Evolutionary conservation across 2,888 invertebrate species (phyloP).

Genomic region (Anaspis maculata): DNA sequence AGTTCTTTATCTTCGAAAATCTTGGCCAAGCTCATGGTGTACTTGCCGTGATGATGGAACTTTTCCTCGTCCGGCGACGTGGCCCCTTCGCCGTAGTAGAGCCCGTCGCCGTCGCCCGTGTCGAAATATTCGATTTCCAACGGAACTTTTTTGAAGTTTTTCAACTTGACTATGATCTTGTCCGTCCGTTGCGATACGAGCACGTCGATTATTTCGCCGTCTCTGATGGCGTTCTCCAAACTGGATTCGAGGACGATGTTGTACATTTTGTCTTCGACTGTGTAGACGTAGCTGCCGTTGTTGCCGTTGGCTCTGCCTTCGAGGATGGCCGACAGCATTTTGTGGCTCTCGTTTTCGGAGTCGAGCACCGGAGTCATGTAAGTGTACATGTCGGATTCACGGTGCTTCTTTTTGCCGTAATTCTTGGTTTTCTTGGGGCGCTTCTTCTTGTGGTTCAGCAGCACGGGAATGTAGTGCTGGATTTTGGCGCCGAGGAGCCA

Average conservation of each 20-base stretch:
- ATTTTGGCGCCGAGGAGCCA: slow-evolving; percentile 64
- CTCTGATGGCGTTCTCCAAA: slow-evolving; percentile 66
- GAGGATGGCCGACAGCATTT: slow-evolving; percentile 53
- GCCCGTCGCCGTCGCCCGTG: slow-evolving; percentile 29
- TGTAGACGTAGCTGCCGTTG: slow-evolving; percentile 60
- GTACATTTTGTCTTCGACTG: slow-evolving; percentile 64
- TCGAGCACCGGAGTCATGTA: slow-evolving; percentile 69
- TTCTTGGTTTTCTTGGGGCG: slow-evolving; percentile 36
- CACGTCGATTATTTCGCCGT: slow-evolving; percentile 69
- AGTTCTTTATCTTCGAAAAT: slow-evolving; percentile 72
- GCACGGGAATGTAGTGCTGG: slow-evolving; percentile 73
- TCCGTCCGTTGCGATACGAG: slow-evolving; percentile 70
- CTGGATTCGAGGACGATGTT: slow-evolving; percentile 66
- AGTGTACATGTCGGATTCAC: slow-evolving; percentile 56
- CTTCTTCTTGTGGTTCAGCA: slow-evolving; percentile 46
- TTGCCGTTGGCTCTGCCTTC: slow-evolving; percentile 50
- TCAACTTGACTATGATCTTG: slow-evolving; percentile 63
- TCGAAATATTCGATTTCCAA: slow-evolving; percentile 40
- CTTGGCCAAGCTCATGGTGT: slow-evolving; percentile 57
- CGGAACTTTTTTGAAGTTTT: slow-evolving; percentile 67
- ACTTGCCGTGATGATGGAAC: slow-evolving; percentile 46
- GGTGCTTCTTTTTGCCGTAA: slow-evolving; percentile 61
- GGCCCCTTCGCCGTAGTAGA: slow-evolving; percentile 65
- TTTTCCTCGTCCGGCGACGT: slow-evolving; percentile 50
- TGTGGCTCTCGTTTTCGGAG: slow-evolving; percentile 58